Evolutionary conservation across 2,113 vertebrate genomes (phyloP).

Genomic region (Manacus vitellinus): DNA sequence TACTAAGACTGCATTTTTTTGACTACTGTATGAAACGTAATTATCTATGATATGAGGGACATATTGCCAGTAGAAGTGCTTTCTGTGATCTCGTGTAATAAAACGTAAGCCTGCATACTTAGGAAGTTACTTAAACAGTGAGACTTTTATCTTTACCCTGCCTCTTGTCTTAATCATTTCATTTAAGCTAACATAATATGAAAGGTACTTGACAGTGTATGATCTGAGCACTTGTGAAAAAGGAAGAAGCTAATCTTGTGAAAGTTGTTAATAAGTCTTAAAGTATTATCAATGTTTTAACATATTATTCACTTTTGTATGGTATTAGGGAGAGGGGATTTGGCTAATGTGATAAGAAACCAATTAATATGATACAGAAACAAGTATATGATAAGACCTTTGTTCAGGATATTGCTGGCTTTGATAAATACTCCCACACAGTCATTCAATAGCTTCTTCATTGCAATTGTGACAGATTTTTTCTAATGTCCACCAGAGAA

Average conservation of each 20-base stretch:
- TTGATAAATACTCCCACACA: slow-evolving; percentile 58
- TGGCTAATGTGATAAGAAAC: slow-evolving; percentile 70
- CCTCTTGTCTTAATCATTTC: slow-evolving; percentile 37
- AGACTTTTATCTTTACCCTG: background rate
- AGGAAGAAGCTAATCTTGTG: slow-evolving; percentile 49
- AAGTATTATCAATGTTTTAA: slow-evolving; percentile 60
- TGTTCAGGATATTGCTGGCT: slow-evolving; percentile 46
- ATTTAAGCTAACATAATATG: slow-evolving; percentile 50
- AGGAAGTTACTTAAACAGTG: background rate
- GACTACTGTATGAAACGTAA: background rate
- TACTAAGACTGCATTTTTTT: background rate
- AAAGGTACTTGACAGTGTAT: slow-evolving; percentile 28
- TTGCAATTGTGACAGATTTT: background rate
- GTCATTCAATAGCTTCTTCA: slow-evolving; percentile 40
- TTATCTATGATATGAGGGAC: background rate
- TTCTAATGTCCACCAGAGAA: background rate
- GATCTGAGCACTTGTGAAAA: slow-evolving; percentile 22
- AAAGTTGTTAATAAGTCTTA: slow-evolving; percentile 63
- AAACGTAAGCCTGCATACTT: background rate
- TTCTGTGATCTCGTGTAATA: background rate
- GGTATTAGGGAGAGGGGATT: slow-evolving; percentile 27
- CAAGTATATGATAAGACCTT: slow-evolving; percentile 62
- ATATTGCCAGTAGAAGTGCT: background rate
- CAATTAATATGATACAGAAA: slow-evolving; percentile 64
- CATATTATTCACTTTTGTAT: slow-evolving; percentile 37